These are phyloP conservation scores for Lepidocolaptes lacrymiger DNA, from an alignment of 2,797 vertebrate species.

Conservation along the genomic window DNA sequence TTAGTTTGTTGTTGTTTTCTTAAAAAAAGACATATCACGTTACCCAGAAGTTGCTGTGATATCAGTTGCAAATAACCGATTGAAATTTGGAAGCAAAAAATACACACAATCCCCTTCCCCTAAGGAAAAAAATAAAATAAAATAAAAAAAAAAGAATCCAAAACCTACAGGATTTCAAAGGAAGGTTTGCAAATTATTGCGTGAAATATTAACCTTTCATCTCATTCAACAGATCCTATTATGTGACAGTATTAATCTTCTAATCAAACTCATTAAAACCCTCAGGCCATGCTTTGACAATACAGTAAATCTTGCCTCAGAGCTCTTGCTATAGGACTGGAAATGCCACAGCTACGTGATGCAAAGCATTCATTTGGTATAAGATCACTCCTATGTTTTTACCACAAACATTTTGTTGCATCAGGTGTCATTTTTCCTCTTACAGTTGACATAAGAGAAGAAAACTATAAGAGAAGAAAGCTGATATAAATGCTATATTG, in stretches of 20 bases:
- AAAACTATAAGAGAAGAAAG: not conserved
- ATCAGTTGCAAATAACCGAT: not conserved
- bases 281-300: not conserved
- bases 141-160: fast-evolving
- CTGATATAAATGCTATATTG: not conserved
- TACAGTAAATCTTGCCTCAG: slow-evolving; percentile 31
- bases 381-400: not conserved
- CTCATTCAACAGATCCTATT: not conserved
- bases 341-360: not conserved
- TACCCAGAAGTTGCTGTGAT: not conserved
- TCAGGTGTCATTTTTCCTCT: not conserved
- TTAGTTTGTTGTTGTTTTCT: not conserved
- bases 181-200: slow-evolving; percentile 1
- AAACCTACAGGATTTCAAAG: not conserved
- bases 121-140: not conserved
- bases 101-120: fast-evolving
- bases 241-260: slow-evolving; percentile 42
- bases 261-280: slow-evolving; percentile 39
- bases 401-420: not conserved
- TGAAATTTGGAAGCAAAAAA: not conserved
- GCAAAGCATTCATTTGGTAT: not conserved
- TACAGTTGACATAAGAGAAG: not conserved
- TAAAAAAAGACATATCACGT: not conserved
- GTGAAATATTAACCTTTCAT: slow-evolving; percentile 58
- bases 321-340: not conserved